A percentile compares a stretch with the other conserved stretches of the same genome.
Evolutionary conservation across 2,888 invertebrate genomes (phyloP).

Genomic region (Deilephila porcellus): DNA sequence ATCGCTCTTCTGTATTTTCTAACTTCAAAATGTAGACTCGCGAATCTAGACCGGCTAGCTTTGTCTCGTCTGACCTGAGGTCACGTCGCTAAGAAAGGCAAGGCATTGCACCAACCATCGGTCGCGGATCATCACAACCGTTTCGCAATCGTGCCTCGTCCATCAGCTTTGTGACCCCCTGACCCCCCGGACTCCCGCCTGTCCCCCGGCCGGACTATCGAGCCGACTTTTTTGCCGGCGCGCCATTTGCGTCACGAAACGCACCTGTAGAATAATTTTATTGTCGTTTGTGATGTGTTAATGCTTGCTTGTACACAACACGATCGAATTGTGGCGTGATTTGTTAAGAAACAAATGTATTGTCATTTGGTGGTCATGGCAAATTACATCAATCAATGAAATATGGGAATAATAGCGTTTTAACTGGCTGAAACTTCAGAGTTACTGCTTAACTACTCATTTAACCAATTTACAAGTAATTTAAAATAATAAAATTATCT

Average conservation of each 20-base stretch:
- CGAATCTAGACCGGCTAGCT: background rate
- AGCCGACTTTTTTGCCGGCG: conserved; percentile 13
- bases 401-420: no score
- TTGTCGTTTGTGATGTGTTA: background rate
- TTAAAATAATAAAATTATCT: no score
- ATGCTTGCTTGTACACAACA: background rate
- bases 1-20: no score
- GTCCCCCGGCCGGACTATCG: background rate
- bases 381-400: no score
- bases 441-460: no score
- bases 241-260: background rate
- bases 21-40: background rate
- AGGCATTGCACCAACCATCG: background rate
- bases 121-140: conserved; percentile 5
- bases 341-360: no score
- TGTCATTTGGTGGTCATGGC: no score
- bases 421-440: no score
- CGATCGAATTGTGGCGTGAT: no score
- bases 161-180: background rate
- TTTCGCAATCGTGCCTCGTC: conserved; percentile 7
- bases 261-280: conserved; percentile 9
- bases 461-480: no score
- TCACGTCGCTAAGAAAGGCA: conserved; percentile 2
- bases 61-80: background rate
- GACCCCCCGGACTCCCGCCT: no score